Percentiles rank a stretch among this genome's conserved stretches.
These are phyloP conservation scores for Cynocephalus volans DNA, from an alignment of 2,113 vertebrate genomes.

Conservation along the genomic window DNA sequence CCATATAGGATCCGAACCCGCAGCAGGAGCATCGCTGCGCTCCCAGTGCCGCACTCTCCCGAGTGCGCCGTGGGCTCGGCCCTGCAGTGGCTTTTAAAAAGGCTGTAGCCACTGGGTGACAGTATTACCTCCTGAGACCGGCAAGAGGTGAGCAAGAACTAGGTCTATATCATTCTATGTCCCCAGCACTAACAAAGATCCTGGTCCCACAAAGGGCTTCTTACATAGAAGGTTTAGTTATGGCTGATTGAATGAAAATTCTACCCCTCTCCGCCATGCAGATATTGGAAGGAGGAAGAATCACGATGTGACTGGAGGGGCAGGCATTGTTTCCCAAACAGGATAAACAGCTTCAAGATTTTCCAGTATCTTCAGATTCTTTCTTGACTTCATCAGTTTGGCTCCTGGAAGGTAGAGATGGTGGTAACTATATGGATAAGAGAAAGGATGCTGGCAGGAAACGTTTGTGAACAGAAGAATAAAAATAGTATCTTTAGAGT, in stretches of 20 bases:
- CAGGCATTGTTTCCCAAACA: neutral
- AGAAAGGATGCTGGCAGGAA: neutral
- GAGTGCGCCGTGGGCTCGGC: too few species aligned
- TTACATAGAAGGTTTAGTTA: neutral
- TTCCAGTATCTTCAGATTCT: neutral
- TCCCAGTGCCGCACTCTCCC: too few species aligned
- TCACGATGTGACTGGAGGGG: neutral
- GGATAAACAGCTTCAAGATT: neutral
- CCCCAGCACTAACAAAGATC: neutral
- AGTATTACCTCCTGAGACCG: neutral
- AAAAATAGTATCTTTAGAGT: neutral
- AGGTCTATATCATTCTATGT: neutral
- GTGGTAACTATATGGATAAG: neutral
- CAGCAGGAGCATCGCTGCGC: too few species aligned
- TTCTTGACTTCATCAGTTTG: neutral
- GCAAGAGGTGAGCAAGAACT: neutral
- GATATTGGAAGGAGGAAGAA: neutral
- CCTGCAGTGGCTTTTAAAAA: neutral
- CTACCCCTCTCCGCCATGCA: neutral
- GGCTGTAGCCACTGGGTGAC: neutral
- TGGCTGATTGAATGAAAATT: neutral
- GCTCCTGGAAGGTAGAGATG: neutral
- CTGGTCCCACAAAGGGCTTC: neutral
- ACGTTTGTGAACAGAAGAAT: neutral
- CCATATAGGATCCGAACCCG: too few species aligned